Evolutionary conservation across 2,797 vertebrate species (phyloP), one percentile per base, ranked within the genome.

Genomic region (Myotis findleyi): DNA sequence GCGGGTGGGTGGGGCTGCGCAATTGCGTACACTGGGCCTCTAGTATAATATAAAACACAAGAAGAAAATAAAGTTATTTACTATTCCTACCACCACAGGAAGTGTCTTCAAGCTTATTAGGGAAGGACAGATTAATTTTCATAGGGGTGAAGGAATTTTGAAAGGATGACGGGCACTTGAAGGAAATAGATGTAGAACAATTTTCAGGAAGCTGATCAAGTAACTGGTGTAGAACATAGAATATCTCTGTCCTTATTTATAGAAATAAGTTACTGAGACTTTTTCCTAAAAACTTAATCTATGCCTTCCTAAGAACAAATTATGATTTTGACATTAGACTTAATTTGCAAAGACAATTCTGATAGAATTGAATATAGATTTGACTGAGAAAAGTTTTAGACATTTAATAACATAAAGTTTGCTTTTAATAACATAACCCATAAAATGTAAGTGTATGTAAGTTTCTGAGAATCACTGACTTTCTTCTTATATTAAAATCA

Each of bases 391-490:
- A 55, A 91, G 13, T 79, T 96, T 76, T 21, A 83, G 38, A 75
- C 18, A 76, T 81, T 79, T 89, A 71, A 62, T 30, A 30, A 30
- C 59, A 59, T 59, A 62, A 62, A 77, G 49, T 59, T 89, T 91
- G 41, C 8, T 89, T 36, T 91, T 91, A 89, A 89, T 87, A 87
- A 68, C 92, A 79, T n/a, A 82, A 86, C 51, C n/a, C 21, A 62
- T 57, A 73, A 51, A 69, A 73, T 51, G 6, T 30, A 55, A 95
- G 55, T 49, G 9, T 3, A 72, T 49, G 10, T 30, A 62, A 30
- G 13, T 59, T 84, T 81, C 49, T 44, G 47, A 84, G 47, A 89
- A 83, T 68, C 59, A 76, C 55, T 64, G 17, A 11, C 3, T 93
- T 27, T 59, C 57, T 59, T 90, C 72, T 80, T 87, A 38, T 9